Evolutionary conservation across 2,888 invertebrate species (phyloP), one percentile per base, ranked within the genome.

Genomic region (Linyphia triangularis): DNA sequence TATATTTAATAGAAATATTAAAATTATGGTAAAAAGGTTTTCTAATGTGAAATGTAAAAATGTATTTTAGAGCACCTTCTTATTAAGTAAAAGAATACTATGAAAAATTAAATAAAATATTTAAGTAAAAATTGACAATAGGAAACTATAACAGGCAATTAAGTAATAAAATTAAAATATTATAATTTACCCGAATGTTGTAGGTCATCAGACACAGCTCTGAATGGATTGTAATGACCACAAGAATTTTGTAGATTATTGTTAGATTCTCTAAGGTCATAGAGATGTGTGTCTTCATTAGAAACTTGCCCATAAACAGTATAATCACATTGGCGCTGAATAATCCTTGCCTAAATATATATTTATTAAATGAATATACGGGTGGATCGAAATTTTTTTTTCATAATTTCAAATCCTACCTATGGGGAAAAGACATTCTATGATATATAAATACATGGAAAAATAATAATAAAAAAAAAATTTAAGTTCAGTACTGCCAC

Each of bases 311-410:
- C 51, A 19, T 67, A 61, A 59, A 65, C 51, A 57, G 61, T n/a
- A 40, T 19, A 67, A 69, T 88, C 86, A 40, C 59, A 24, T 75
- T 88, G 86, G 1, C 81, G 28, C 30, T 88, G 86, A 61, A 67
- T 26, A 40, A 88, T 75, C 67, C 63, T 88, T 28, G 79, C 81
- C 86, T 86, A 19, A 43, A 85, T 37, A 13, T 92, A 10, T 28
- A 73, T 13, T n/a, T 26, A n/a, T 72, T 26, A 16, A 24, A 40
- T 19, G 0, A n/a, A 26, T 57, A 59, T 28, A 57, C n/a, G n/a
- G n/a, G n/a, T n/a, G n/a, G n/a, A n/a, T n/a, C n/a, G 51, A 26
- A 57, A 24, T 13, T 24, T 6, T 19, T 61, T 61, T n/a, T n/a
- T n/a, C n/a, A n/a, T n/a, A n/a, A n/a, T n/a, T n/a, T n/a, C n/a